Evolutionary conservation across 2,888 invertebrate species (phyloP), one percentile per base, ranked within the genome.

Genomic region (Caenorhabditis sp.): DNA sequence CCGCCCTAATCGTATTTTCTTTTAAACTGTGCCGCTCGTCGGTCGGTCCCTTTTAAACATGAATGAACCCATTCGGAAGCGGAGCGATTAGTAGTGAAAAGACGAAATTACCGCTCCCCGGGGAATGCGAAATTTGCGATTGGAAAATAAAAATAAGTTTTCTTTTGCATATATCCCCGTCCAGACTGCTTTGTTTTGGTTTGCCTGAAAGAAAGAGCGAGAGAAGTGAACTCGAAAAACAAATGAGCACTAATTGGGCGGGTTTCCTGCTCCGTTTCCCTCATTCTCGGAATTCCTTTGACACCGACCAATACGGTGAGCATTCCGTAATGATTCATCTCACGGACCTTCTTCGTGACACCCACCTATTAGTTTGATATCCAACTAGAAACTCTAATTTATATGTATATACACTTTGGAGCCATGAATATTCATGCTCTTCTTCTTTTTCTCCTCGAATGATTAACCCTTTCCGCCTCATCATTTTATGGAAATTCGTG

Each of bases 71-170:
- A 35, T 53, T 35, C n/a, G 9, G 32, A 62, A 52, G 50, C n/a
- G 22, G 11, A 26, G 37, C 65, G 55, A 65, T 65, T 65, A 65
- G 65, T 55, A 39, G 46, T 53, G 32, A 43, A 43, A 63, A 53
- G 45, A n/a, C 46, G 37, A 61, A 65, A 65, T 65, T 65, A 55
- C 55, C 27, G 46, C 32, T 55, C 65, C 65, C 65, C 26, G 35
- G 65, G 55, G 65, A 46, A 13, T 22, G 24, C n/a, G n/a, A n/a
- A n/a, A n/a, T n/a, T n/a, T 26, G 15, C 13, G 27, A 39, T 32
- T 35, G 9, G 13, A 9, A 43, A 48, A 59, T 37, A 32, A 37
- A 20, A 11, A 30, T 30, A 41, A 39, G 15, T 45, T 35, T 15
- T 13, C 27, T 32, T 32, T n/a, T n/a, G n/a, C n/a, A n/a, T n/a